Percentiles rank a stretch among this genome's conserved stretches.
phyloP scores from a whole-genome alignment of 2,113 vertebrate species.

The Rafetus swinhoei region DNA sequence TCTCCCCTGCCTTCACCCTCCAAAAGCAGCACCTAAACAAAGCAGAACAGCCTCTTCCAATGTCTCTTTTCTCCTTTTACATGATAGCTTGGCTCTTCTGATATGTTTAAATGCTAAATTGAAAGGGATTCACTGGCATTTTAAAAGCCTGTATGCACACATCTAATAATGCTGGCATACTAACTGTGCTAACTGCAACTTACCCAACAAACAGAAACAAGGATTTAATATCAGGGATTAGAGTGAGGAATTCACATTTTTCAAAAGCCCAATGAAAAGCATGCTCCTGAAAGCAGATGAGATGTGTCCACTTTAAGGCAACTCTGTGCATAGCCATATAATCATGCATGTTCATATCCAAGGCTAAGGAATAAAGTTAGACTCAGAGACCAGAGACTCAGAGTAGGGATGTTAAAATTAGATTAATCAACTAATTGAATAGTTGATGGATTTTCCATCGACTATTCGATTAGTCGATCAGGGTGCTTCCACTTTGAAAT shows the following conservation, averaged over 20 bases:
- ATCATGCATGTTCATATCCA: not conserved
- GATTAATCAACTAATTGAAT: too few relatives aligned
- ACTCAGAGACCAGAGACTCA: not conserved
- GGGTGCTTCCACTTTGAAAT: too few relatives aligned
- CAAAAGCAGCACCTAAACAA: conserved; percentile 3
- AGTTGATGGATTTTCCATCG: too few relatives aligned
- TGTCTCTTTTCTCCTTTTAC: not conserved
- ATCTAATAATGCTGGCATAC: not conserved
- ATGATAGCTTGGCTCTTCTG: not conserved
- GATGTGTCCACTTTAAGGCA: not conserved
- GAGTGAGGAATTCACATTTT: not conserved
- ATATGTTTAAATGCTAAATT: not conserved
- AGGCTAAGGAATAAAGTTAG: not conserved
- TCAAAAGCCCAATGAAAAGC: not conserved
- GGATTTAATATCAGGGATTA: not conserved
- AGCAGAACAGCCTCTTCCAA: not conserved
- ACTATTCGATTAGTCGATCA: too few relatives aligned
- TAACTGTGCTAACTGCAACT: not conserved
- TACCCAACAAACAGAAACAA: not conserved
- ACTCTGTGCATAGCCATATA: not conserved
- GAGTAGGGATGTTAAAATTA: too few relatives aligned
- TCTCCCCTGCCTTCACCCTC: not conserved
- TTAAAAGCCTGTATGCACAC: not conserved
- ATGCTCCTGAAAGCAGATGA: not conserved
- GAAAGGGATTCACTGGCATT: not conserved